Base-by-base conservation (phyloP, 1,140 invertebrate species). In the Pseudomyrmex flavicornis region DNA sequence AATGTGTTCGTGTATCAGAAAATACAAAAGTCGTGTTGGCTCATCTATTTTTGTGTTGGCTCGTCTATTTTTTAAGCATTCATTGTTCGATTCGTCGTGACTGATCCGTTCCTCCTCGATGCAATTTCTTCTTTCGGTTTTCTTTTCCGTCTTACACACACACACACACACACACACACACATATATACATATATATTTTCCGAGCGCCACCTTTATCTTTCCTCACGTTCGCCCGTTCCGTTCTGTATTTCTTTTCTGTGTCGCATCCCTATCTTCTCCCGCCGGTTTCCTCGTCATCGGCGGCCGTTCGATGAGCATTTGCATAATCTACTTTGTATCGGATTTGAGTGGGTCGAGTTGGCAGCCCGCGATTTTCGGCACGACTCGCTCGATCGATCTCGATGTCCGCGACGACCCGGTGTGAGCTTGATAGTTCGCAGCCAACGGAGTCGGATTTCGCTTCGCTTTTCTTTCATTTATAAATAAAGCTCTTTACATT, bases 321-420 rank as follows among this genome's bases (percentile, higher is more conserved):
- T 89, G 87, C 87, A 89, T 88, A 89, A 89, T 89, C 87, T 85
- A 84, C 85, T 86, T 89, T 89, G 88, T 83, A 85, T 70, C 76
- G 80, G 85, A 86, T 89, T 88, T 86, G 62, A 82, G 66, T 48
- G 82, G 66, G 75, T 58, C 58, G 74, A 70, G 70, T 82, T 80
- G 76, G 77, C 58, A 88, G 76, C 68, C 83, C 44, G 72, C 73
- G 86, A 88, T 88, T 88, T 88, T 88, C 69, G 77, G 46, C 79
- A 74, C 54, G 63, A 80, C 86, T 77, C 77, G 83, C 76, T 88
- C 84, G 84, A 88, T 88, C 86, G 86, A 88, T 77, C 70, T 84
- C 59, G 44, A 20, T 74, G 65, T 69, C 54, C 65, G 48, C 59
- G 44, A 83, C 65, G 35, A 54, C 62, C 50, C 35, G 35, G 26